Evolutionary conservation across 1,140 invertebrate genomes (phyloP).

Genomic region (Halyomorpha halys): DNA sequence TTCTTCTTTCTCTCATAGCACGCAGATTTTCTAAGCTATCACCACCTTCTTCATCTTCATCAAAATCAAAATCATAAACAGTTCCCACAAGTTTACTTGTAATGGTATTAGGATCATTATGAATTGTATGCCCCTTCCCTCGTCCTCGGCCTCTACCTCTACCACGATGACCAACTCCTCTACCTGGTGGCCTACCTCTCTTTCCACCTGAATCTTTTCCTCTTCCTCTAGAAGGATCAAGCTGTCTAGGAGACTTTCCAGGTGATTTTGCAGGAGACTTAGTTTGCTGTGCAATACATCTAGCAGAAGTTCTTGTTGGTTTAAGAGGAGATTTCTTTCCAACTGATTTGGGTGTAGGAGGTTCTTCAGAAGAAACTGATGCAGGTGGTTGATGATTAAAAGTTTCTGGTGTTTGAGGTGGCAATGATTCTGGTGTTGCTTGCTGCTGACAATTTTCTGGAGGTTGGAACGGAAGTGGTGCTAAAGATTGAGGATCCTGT

Average conservation of each 20-base stretch:
- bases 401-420: slow-evolving; percentile 22
- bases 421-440: slow-evolving; percentile 18
- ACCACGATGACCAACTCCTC: slow-evolving; percentile 46
- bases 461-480: slow-evolving; percentile 30
- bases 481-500: slow-evolving; percentile 27
- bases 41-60: slow-evolving; percentile 57
- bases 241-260: slow-evolving; percentile 58
- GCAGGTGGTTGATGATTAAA: slow-evolving; percentile 24
- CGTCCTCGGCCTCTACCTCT: slow-evolving; percentile 58
- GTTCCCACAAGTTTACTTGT: slow-evolving; percentile 71
- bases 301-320: slow-evolving; percentile 49
- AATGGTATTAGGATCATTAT: slow-evolving; percentile 45
- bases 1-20: slow-evolving; percentile 65
- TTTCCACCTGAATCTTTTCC: slow-evolving; percentile 40
- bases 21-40: slow-evolving; percentile 66
- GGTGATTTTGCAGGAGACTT: slow-evolving; percentile 59
- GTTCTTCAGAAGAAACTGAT: slow-evolving; percentile 25
- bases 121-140: slow-evolving; percentile 29
- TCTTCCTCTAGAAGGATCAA: slow-evolving; percentile 32
- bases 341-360: slow-evolving; percentile 21
- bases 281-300: slow-evolving; percentile 44
- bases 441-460: slow-evolving; percentile 33
- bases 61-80: slow-evolving; percentile 76
- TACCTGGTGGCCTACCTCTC: slow-evolving; percentile 38
- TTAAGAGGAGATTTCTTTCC: slow-evolving; percentile 56